Percentiles rank a stretch among this genome's conserved stretches.
phyloP scores from a whole-genome alignment of 1,140 invertebrate species.

The Apis mellifera region DNA sequence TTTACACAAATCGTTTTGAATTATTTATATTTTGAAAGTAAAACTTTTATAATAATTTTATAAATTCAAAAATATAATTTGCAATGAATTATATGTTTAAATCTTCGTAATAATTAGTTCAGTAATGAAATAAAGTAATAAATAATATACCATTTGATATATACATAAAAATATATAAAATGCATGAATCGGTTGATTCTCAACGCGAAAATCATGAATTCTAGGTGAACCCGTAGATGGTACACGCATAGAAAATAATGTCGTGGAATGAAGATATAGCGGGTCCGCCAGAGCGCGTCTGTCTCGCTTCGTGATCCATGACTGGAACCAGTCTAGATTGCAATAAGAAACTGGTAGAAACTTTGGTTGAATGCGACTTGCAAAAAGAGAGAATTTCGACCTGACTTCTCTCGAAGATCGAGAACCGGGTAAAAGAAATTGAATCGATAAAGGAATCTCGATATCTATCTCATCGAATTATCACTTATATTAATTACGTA shows the following conservation, averaged over 20 bases:
- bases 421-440: neutral
- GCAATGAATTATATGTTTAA: too few species aligned
- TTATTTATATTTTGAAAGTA: neutral
- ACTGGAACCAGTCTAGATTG: conserved; percentile 55
- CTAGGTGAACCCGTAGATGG: neutral
- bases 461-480: neutral
- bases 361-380: conserved; percentile 19
- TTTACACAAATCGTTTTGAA: neutral
- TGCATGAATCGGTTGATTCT: neutral
- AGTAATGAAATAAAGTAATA: too few species aligned
- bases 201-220: neutral
- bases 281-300: conserved; percentile 45
- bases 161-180: too few species aligned
- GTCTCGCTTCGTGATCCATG: conserved; percentile 55
- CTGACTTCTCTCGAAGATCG: neutral
- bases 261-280: conserved; percentile 44
- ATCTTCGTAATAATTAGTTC: too few species aligned
- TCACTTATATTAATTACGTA: neutral
- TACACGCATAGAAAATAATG: conserved; percentile 50
- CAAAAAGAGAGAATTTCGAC: neutral
- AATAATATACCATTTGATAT: neutral
- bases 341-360: conserved; percentile 48
- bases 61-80: too few species aligned
- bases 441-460: neutral
- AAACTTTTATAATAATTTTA: too few species aligned